A percentile compares a stretch with the other conserved stretches of the same genome.
These are phyloP conservation scores for Chouioia cunea DNA, from an alignment of 2,888 invertebrate species.

Conservation along the genomic window DNA sequence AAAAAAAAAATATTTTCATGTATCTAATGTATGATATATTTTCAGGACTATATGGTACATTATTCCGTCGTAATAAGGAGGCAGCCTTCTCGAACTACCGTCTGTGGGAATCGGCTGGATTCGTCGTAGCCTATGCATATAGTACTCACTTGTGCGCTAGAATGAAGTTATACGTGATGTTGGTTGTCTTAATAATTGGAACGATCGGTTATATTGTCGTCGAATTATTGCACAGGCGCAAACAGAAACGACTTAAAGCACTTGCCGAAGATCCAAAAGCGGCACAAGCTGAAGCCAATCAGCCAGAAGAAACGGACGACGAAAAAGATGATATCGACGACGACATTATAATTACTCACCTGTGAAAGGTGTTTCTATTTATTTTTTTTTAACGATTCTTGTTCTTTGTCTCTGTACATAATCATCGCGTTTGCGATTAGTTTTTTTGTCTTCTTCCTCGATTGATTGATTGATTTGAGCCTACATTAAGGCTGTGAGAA, in stretches of 20 bases:
- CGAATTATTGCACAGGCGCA: slow-evolving; percentile 85
- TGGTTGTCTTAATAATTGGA: slow-evolving; percentile 81
- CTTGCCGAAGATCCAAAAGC: slow-evolving; percentile 78
- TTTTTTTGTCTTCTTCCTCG: no score
- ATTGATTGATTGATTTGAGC: no score
- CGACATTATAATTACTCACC: slow-evolving; percentile 88
- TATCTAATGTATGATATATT: slow-evolving; percentile 47
- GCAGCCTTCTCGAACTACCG: slow-evolving; percentile 93
- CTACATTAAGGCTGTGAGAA: no score
- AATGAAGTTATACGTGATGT: slow-evolving; percentile 88
- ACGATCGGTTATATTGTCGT: slow-evolving; percentile 84
- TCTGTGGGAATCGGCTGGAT: slow-evolving; percentile 91
- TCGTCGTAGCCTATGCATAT: slow-evolving; percentile 91
- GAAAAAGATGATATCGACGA: slow-evolving; percentile 90
- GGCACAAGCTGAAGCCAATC: slow-evolving; percentile 74
- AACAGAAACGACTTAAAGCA: slow-evolving; percentile 80
- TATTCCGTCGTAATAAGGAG: slow-evolving; percentile 90
- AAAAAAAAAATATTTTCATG: neutral
- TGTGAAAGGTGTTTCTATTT: slow-evolving; percentile 69
- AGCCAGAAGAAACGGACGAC: slow-evolving; percentile 85
- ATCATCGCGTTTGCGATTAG: no score
- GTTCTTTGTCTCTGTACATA: no score
- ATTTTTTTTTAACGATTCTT: no score
- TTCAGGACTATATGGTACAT: slow-evolving; percentile 85
- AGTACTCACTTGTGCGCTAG: slow-evolving; percentile 87